A percentile compares a stretch with the other conserved stretches of the same genome.
These are phyloP conservation scores for Chunga burmeisteri DNA, from an alignment of 2,113 vertebrate species.

Conservation along the genomic window DNA sequence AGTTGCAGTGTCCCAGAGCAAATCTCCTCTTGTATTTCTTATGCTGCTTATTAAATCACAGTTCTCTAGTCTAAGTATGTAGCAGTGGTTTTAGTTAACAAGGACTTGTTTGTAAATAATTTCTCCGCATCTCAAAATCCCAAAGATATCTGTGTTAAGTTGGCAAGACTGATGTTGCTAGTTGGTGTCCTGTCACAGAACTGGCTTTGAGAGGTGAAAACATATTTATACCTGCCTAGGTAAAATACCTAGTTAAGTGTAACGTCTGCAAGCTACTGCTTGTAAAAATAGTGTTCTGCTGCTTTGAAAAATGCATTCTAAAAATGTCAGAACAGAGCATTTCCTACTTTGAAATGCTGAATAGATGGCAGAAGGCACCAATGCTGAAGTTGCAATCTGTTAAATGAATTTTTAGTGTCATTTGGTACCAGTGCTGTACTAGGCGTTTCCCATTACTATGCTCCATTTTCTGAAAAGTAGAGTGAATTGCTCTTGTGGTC, in stretches of 20 bases:
- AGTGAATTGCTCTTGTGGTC: not conserved
- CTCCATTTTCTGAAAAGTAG: not conserved
- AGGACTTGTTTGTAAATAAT: not conserved
- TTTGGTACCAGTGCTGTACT: not conserved
- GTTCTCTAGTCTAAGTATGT: not conserved
- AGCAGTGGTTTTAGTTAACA: not conserved
- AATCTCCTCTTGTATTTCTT: not conserved
- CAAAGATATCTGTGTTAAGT: not conserved
- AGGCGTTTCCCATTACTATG: not conserved
- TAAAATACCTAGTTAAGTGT: not conserved
- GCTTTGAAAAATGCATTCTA: not conserved
- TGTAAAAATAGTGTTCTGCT: not conserved
- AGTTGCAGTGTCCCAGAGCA: not conserved
- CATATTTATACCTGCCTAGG: not conserved
- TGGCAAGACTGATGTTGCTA: accelerated
- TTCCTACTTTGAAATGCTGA: not conserved
- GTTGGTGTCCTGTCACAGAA: not conserved
- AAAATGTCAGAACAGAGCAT: not conserved
- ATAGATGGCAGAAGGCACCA: not conserved
- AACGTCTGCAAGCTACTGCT: not conserved
- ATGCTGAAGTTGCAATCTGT: not conserved
- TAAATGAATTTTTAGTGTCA: not conserved
- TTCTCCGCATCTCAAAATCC: not conserved
- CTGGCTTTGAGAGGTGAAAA: not conserved
- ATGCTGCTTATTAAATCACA: not conserved